Conservation (phyloP, 1,140 invertebrate species). For the Nasonia longicornis region DNA sequence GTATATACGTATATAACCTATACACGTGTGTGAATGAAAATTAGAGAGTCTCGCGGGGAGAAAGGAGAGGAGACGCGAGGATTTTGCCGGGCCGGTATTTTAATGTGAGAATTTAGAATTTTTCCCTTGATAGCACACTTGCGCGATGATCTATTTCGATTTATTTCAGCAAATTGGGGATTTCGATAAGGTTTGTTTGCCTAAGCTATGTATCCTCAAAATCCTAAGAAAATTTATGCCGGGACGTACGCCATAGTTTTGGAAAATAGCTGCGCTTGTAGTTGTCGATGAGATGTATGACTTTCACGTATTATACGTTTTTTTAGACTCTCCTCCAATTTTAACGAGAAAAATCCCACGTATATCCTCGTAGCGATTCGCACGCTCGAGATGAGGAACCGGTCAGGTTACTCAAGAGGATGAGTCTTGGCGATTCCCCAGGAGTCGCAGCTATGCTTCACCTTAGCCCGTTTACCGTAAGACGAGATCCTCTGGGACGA, state of each 20-base stretch:
- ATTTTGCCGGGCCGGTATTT: neutral
- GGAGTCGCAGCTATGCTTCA: neutral
- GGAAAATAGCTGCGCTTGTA: neutral
- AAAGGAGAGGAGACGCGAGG: slow-evolving; percentile 36
- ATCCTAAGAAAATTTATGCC: neutral
- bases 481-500: neutral
- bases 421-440: neutral
- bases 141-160: neutral
- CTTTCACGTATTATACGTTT: no score
- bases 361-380: neutral
- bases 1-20: neutral
- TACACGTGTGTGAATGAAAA: neutral
- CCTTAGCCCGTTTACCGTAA: slow-evolving; percentile 20
- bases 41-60: slow-evolving; percentile 38
- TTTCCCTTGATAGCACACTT: neutral
- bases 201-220: neutral
- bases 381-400: neutral
- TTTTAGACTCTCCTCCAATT: no score
- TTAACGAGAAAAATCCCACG: neutral
- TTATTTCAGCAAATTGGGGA: neutral
- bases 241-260: neutral
- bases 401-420: neutral
- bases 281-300: neutral
- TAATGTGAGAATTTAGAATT: slow-evolving; percentile 15
- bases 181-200: neutral